Evolutionary conservation across 2,888 invertebrate species (phyloP), one percentile per base, ranked within the genome.

Genomic region (Eledone cirrhosa): DNA sequence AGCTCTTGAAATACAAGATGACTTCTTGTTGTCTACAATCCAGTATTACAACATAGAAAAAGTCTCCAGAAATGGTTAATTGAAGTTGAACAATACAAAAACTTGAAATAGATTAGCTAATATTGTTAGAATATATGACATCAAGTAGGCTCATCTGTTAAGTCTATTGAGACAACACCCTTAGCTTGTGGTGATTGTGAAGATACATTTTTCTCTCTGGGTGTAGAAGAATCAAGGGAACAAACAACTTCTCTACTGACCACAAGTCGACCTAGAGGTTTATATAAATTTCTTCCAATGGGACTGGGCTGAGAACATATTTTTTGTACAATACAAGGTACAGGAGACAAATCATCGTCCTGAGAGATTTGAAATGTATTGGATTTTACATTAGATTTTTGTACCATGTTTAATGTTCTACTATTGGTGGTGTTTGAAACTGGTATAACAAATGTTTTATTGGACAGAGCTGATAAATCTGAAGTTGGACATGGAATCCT

Each of bases 251-350:
- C 11, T 41, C 41, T 41, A 41, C 41, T 41, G 41, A 41, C 11
- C 11, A 41, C 41, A 41, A 11, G 11, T 41, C 27, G 31, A 67
- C 29, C 27, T 29, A 72, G 31, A 2, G 33, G 33, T 72, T 72
- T 72, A 13, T 31, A 72, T 22, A 29, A 72, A 13, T 72, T 41
- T 72, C n/a, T n/a, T 41, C 41, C 41, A 5, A 72, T 33, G 41
- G 14, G 72, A 72, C 27, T 72, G 41, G 72, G 41, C n/a, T 72
- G 72, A 14, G 72, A 72, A 72, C 72, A 72, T 0, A 72, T 29
- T 22, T 31, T 72, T 72, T 72, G n/a, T 13, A 22, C 72, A 33
- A 72, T 72, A 11, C 33, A 3, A n/a, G 72, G 8, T n/a, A 72
- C 72, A 72, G 72, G 33, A 19, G 72, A 72, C 11, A 33, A 72